Evolutionary conservation across 2,888 invertebrate species (phyloP), one percentile per base, ranked within the genome.

Genomic region (Limenitis camilla): DNA sequence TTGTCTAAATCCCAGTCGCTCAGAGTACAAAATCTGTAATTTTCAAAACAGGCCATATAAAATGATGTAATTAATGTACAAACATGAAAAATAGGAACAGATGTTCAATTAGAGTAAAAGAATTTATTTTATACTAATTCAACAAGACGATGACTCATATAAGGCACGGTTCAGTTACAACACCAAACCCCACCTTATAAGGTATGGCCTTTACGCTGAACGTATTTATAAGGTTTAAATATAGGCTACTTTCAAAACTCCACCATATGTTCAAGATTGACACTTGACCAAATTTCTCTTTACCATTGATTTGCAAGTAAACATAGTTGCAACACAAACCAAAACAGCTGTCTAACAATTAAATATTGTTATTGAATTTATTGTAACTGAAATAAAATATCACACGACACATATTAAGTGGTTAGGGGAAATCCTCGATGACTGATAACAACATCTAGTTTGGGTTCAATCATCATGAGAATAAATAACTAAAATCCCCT

Each of bases 241-340:
- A 74, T 76, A 72, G 72, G 72, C 71, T 70, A 78, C 85, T 86
- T 85, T 85, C 84, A 83, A 79, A 78, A 84, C 72, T 67, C 62
- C 61, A 64, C 86, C 86, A 86, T 83, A 83, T 86, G 86, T 79
- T 84, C 74, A 59, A 75, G 78, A 81, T 81, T 83, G 82, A 78
- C 75, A 72, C 69, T 69, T 76, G 72, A 69, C 74, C 74, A 77
- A 82, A 81, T 81, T 84, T 84, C 80, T 74, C 78, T 76, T 66
- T 53, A 42, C 36, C 19, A 8, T 44, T 19, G 19, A 19, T 19
- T 19, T 19, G 19, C 19, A 19, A 19, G 19, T 19, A 19, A 19
- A 19, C 3, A 19, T 19, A 19, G 19, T 19, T 19, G 19, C 19
- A 19, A 19, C 19, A 19, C 19, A 19, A 19, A 19, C 19, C 3